Evolutionary conservation across 2,113 vertebrate genomes (phyloP), one percentile per base, ranked within the genome.

Genomic region (Ammospiza nelsoni): DNA sequence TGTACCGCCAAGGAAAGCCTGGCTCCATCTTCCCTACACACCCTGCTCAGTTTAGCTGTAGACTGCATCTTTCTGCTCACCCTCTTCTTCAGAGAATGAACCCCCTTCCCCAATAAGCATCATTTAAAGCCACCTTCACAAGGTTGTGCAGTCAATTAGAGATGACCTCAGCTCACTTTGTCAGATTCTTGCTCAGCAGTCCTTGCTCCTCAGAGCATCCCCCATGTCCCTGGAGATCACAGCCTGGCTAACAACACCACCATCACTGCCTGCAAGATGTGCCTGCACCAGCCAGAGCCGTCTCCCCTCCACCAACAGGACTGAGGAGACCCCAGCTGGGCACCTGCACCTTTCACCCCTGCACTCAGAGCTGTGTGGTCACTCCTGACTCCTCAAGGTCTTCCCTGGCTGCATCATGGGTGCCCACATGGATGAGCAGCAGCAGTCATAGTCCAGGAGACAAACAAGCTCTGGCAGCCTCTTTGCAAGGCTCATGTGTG

Each of bases 401-500:
- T 71, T n/a, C 31, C 52, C 43, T 48, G 72, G 41, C 25, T 54
- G 12, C 17, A 35, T 27, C 21, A 12, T 1, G 15, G 37, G 37
- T 58, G 31, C 18, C 63, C 31, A 55, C 33, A 46, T 1, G 6
- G 24, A 77, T 41, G 19, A 87, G 49, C 63, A 81, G 83, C 31
- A 81, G 83, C 28, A 21, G 28, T 54, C 63, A 49, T 0, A 35
- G 19, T 31, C 35, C 57, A 79, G 21, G 35, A 75, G 25, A 35
- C 76, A 83, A 27, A 61, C 22, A n/a, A 66, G 51, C 20, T 61
- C 61, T 37, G 41, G 20, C 25, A 86, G 67, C 25, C 55, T 75
- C 33, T 51, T 14, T 19, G 33, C 76, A 86, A 41, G 0, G 7
- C 20, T 20, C 5, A 6, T 5, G 41, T 62, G 51, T 0, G 0